Evolutionary conservation across 2,797 vertebrate genomes (phyloP), one percentile per base, ranked within the genome.

Genomic region (Hypotaenidia okinawae): DNA sequence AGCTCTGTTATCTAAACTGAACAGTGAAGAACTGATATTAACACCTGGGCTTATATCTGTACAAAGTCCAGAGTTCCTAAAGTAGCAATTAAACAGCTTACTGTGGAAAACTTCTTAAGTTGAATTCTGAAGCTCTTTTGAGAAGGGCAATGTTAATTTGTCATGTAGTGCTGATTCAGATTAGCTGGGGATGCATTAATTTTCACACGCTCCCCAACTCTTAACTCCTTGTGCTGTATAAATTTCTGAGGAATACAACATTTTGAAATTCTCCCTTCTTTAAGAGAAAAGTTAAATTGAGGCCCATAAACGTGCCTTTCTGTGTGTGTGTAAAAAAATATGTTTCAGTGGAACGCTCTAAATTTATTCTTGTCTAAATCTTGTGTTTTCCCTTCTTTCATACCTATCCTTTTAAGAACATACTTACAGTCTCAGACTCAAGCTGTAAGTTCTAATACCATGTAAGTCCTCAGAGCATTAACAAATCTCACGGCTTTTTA

Each of bases 401-500:
- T 64, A 14, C 12, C 16, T 72, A 3, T 24, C 32, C 27, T 73
- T 72, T 72, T 81, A 47, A 47, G 51, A 52, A 32, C 25, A 94
- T 37, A 9, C 54, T 74, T 94, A 32, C 7, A 84, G 27, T 87
- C 92, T 94, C 62, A 2, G 45, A 35, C 54, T 94, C 67, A 55
- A 57, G 24, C 78, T 32, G 13, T 83, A 55, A 76, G 19, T 85
- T 97, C 59, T 97, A 95, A 94, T 72, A 94, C 91, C 93, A 85
- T 95, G 41, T 62, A 94, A 97, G 81, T 93, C 94, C 87, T 95
- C 83, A 84, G 88, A 97, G 89, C 91, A 95, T 97, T 98, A 97
- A 96, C 94, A 97, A 95, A 97, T 97, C 96, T 96, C 95, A 90
- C 69, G 85, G 95, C 96, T 96, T 97, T 97, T 97, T 97, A 96